Base-by-base conservation (phyloP, 2,113 vertebrate genomes). In the Thomomys bottae region DNA sequence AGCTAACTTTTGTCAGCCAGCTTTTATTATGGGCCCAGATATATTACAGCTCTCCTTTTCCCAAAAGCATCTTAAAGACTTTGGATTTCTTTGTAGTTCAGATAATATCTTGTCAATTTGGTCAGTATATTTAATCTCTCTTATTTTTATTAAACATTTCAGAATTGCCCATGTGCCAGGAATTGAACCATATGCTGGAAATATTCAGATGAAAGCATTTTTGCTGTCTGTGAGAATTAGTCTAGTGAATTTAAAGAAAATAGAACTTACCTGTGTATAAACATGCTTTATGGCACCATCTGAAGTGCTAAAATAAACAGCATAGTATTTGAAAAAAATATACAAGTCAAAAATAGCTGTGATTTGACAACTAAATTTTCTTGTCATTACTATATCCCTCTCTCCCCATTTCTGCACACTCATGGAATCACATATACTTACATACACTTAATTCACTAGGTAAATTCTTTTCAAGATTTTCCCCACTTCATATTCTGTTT, bases 21-120 rank as follows among this genome's bases (percentile, higher is more conserved):
- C 32, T 93, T 93, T 93, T 93, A 54, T 81, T 94, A 61, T 84
- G 20, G 40, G 59, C 15, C 32, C 59, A 95, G 45, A 42, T 71
- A 93, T 64, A 89, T 73, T 64, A 75, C 14, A 57, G 32, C 23
- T 72, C 61, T 70, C 3, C 10, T 68, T 71, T 75, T n/a, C 24
- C 34, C 54, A 24, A 84, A 77, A 88, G 72, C 42, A 54, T 67
- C 54, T 77, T 73, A 87, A 92, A 87, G 57, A 67, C 32, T 90
- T 92, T 88, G 67, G 54, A 86, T 79, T 90, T 8, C 17, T 86
- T 90, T 72, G 66, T 34, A 88, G 54, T 63, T 67, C 57, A 80
- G 18, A 61, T 57, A 73, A 14, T 78, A n/a, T 80, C 61, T 81
- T 70, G 21, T 57, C 73, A 82, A 89, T 82, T 75, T 26, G 2